phyloP scores from a whole-genome alignment of 1,140 invertebrate genomes.

The Zaprionus africanus region DNA sequence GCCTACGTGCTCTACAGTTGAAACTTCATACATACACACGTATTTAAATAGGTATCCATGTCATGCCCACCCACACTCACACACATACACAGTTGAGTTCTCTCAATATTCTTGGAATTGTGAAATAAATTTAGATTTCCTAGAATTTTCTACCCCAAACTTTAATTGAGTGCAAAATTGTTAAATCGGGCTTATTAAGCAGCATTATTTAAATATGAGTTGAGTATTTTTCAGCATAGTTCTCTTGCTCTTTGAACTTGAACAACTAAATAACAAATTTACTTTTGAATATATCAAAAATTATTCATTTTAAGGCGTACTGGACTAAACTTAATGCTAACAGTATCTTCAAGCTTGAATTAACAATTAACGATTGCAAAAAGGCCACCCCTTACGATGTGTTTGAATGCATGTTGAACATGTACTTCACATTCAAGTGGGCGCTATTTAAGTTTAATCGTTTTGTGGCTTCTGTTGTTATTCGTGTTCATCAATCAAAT shows the following conservation, averaged over 20 bases:
- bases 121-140: neutral
- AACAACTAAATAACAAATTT: no score
- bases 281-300: no score
- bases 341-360: no score
- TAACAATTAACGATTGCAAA: neutral
- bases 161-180: neutral
- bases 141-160: neutral
- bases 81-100: neutral
- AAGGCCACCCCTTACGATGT: neutral
- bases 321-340: no score
- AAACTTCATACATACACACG: constrained; percentile 32
- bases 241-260: neutral
- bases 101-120: neutral
- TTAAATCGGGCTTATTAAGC: neutral
- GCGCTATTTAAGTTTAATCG: no score
- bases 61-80: neutral
- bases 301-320: no score
- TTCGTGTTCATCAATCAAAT: neutral
- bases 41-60: constrained; percentile 2
- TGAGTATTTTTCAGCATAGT: neutral
- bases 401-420: neutral
- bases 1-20: constrained; percentile 58
- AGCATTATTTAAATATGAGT: neutral
- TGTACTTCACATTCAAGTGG: neutral
- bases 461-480: neutral